Evolutionary conservation across 2,797 vertebrate species (phyloP), one percentile per base, ranked within the genome.

Genomic region (Neosilurus hyrtlii): DNA sequence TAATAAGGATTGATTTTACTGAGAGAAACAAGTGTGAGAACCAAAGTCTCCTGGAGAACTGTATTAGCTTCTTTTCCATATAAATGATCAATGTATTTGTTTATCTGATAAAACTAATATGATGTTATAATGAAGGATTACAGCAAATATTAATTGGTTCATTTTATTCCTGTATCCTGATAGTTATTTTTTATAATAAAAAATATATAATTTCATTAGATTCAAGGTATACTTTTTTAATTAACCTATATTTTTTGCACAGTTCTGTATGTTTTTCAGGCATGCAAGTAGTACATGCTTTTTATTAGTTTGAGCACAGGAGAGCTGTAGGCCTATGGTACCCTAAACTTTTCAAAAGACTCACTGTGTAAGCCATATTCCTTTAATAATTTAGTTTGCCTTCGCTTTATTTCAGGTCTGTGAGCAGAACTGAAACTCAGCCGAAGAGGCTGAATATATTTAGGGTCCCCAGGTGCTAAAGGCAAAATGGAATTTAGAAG

Each of bases 401-500:
- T 51, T 51, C 63, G 9, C 37, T 52, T 51, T 26, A 77, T 10
- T n/a, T 75, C 24, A 43, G 59, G 61, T 30, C 16, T 49, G 59
- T 51, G 14, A 62, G 59, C 15, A 78, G n/a, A 63, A 78, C n/a
- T 26, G 43, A 78, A 77, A 63, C 37, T 63, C 22, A 37, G 11
- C 43, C 26, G 35, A 18, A 20, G n/a, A n/a, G 22, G 22, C 61
- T 63, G 62, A 26, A 63, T 63, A 63, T 26, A 26, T 30, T 79
- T 83, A 71, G 87, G 87, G 81, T 24, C 78, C 74, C 61, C 30
- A 56, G 86, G 86, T 77, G 57, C 70, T 56, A 8, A 81, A 9
- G 87, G 86, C 78, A 84, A 70, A 65, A 81, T 30, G 43, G 16
- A 66, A 37, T 10, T 37, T 11, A 18, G n/a, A 12, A 77, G 14